phyloP scores from a whole-genome alignment of 2,888 invertebrate genomes.

The Onchidella celtica region DNA sequence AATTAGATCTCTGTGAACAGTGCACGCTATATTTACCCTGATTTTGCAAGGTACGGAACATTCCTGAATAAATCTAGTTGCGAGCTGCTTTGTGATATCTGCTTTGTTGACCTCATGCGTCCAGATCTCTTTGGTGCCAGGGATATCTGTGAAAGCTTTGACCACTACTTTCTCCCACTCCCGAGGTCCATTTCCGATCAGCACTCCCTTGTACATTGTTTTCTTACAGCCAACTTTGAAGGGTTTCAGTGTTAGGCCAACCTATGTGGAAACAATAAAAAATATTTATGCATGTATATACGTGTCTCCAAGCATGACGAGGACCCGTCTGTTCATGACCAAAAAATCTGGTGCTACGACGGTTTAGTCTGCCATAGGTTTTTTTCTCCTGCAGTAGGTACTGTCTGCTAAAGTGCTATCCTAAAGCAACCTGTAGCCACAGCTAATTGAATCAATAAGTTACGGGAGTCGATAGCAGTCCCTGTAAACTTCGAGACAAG shows the following conservation, averaged over 20 bases:
- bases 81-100: conserved; percentile 8
- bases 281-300: not conserved
- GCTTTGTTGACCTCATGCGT: conserved; percentile 14
- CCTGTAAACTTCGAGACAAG: too few species aligned
- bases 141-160: conserved; percentile 27
- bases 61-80: not conserved
- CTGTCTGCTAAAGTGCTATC: too few species aligned
- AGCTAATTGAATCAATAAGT: too few species aligned
- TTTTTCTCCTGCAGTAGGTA: too few species aligned
- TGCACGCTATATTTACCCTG: conserved; percentile 19
- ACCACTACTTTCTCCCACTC: conserved; percentile 31
- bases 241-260: conserved; percentile 26
- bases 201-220: conserved; percentile 28
- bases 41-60: not conserved
- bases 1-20: too few species aligned
- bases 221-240: conserved; percentile 18
- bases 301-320: too few species aligned
- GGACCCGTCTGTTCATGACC: too few species aligned
- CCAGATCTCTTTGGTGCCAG: conserved; percentile 36
- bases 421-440: too few species aligned
- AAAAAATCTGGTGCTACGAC: too few species aligned
- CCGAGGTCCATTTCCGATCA: conserved; percentile 22
- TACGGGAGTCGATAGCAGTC: too few species aligned
- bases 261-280: not conserved
- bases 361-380: too few species aligned